phyloP scores from a whole-genome alignment of 2,113 vertebrate species.

The Brachirus orientalis region DNA sequence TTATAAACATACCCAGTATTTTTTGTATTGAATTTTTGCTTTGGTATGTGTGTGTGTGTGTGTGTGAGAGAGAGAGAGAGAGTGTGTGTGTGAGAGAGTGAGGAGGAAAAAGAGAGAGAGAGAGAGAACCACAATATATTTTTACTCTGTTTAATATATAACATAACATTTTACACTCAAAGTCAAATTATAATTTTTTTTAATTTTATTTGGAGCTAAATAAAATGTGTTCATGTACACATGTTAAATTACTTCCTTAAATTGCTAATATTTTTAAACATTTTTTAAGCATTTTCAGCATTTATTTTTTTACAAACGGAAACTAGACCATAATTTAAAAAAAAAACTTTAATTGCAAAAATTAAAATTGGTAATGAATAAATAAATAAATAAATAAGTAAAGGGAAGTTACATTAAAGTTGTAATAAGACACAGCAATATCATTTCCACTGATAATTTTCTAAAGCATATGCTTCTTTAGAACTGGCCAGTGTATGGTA shows the following conservation, averaged over 20 bases:
- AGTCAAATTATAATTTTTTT: too few species aligned
- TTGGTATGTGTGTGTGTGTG: constrained; percentile 4
- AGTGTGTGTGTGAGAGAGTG: not conserved
- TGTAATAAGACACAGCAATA: too few species aligned
- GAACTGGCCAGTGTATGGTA: constrained; percentile 26
- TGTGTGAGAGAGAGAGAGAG: not conserved
- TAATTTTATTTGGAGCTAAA: not conserved
- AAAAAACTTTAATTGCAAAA: not conserved
- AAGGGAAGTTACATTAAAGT: too few species aligned
- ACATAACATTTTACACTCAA: not conserved
- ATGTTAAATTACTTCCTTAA: not conserved
- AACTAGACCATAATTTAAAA: not conserved
- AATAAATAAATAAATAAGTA: too few species aligned
- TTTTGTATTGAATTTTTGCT: not conserved
- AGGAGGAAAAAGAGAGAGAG: not conserved
- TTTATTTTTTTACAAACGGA: too few species aligned
- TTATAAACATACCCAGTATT: too few species aligned
- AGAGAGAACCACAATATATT: not conserved
- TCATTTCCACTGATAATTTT: too few species aligned
- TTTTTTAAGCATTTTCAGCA: too few species aligned
- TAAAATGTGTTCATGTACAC: constrained; percentile 3
- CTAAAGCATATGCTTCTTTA: not conserved
- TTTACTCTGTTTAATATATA: not conserved
- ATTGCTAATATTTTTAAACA: not conserved
- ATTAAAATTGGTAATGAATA: too few species aligned